Conservation (phyloP, 2,797 vertebrate genomes). For the Sparus aurata region DNA sequence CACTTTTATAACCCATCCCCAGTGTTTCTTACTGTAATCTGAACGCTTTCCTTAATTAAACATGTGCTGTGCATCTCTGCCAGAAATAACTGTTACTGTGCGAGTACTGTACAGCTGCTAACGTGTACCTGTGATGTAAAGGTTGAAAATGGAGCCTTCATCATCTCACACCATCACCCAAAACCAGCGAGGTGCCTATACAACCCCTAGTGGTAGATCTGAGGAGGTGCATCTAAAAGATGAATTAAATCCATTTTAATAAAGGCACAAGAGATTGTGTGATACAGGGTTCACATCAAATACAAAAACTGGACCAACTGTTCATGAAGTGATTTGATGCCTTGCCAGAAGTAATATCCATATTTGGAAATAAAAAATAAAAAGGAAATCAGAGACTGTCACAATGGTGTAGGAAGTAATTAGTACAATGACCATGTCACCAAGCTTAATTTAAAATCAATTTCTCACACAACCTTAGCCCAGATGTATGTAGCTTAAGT, state of each 20-base stretch:
- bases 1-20: slow-evolving; percentile 2
- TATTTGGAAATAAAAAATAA: background rate
- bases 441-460: background rate
- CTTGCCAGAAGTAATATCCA: too few species aligned
- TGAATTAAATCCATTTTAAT: background rate
- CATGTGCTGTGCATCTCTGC: background rate
- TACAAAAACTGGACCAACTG: background rate
- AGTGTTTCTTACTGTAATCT: background rate
- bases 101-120: background rate
- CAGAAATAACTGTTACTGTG: background rate
- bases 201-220: background rate
- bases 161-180: fast-evolving
- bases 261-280: too few species aligned
- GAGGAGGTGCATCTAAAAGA: background rate
- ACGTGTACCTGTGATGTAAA: background rate
- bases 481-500: background rate
- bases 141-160: slow-evolving; percentile 9
- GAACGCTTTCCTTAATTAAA: background rate
- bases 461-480: background rate
- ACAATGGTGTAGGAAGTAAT: too few species aligned
- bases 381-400: too few species aligned
- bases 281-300: background rate
- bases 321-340: background rate
- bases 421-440: too few species aligned
- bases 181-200: background rate